phyloP scores from a whole-genome alignment of 1,140 invertebrate species.

The Euura saliciscinereae region DNA sequence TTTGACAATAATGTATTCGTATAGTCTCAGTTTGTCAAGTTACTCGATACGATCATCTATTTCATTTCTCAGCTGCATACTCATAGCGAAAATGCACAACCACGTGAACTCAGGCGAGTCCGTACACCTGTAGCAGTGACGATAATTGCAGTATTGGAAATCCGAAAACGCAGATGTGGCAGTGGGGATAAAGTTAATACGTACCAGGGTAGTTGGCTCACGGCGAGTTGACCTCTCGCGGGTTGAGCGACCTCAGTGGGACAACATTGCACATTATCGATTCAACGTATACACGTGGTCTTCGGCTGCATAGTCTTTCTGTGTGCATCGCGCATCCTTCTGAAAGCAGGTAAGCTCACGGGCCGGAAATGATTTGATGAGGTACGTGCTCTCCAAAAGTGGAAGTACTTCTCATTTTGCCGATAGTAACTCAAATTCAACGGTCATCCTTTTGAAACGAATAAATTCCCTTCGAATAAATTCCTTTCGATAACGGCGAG shows the following conservation, averaged over 20 bases:
- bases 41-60: no score
- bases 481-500: no score
- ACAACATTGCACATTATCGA: not conserved
- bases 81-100: no score
- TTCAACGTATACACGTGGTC: not conserved
- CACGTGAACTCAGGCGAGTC: no score
- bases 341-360: no score
- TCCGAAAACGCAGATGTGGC: not conserved
- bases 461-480: no score
- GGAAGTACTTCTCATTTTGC: not conserved
- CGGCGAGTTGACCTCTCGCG: conserved; percentile 1
- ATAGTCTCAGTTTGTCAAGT: no score
- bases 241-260: conserved; percentile 1
- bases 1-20: no score
- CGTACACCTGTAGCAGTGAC: no score
- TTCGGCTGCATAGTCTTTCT: not conserved
- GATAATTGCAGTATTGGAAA: not conserved
- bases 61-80: no score
- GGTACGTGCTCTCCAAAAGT: not conserved
- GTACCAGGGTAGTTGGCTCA: not conserved
- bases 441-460: no score
- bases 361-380: not conserved
- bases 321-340: not conserved
- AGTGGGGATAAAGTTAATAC: not conserved
- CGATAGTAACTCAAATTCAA: not conserved